A percentile compares a stretch with the other conserved stretches of the same genome.
Evolutionary conservation across 2,888 invertebrate genomes (phyloP).

Genomic region (Periphyllus acericola): DNA sequence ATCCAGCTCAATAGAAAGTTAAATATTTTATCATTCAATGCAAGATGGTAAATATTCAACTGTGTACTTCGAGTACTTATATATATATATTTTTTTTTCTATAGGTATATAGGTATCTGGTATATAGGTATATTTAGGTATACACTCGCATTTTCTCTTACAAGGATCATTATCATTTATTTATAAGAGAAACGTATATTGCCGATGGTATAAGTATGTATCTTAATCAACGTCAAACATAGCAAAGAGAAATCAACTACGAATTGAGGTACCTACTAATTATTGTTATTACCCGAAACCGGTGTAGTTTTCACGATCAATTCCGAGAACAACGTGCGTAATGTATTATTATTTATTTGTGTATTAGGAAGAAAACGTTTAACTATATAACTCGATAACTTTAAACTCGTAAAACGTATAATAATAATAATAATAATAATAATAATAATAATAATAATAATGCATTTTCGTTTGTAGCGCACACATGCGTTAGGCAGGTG

Average conservation of each 20-base stretch:
- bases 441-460: background rate
- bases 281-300: conserved; percentile 26
- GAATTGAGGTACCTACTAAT: background rate
- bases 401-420: background rate
- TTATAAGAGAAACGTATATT: conserved; percentile 40
- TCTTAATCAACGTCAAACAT: conserved; percentile 34
- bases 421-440: background rate
- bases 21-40: conserved; percentile 32
- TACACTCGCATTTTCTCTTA: conserved; percentile 12
- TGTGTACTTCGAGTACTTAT: background rate
- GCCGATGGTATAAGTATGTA: conserved; percentile 14
- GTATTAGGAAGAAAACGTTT: background rate
- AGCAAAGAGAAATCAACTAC: conserved; percentile 44
- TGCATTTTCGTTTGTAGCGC: conserved; percentile 24
- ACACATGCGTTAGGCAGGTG: background rate
- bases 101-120: too few species aligned
- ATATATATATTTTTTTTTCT: too few species aligned
- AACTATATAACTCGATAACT: conserved; percentile 6
- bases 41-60: conserved; percentile 26
- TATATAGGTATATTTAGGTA: background rate
- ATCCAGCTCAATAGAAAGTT: conserved; percentile 32
- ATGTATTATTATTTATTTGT: too few species aligned
- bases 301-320: conserved; percentile 28
- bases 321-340: background rate
- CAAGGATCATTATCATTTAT: conserved; percentile 34